Evolutionary conservation across 37 sponge, comb jelly and placozoan genomes (phyloP).

Genomic region (Cladorhizidae sp.): DNA sequence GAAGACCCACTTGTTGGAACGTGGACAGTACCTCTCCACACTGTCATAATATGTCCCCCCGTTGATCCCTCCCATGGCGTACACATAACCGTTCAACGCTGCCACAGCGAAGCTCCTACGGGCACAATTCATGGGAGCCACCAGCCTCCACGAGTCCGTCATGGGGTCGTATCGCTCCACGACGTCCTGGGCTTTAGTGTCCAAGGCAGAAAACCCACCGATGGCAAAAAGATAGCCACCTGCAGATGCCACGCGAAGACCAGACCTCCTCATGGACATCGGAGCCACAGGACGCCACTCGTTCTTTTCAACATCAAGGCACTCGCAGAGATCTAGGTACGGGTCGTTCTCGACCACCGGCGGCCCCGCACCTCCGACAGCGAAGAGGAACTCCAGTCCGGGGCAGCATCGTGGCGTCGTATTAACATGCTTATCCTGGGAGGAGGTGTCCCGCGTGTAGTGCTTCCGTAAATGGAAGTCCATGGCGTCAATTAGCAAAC

Average conservation of each 20-base stretch:
- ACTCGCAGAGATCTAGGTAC: conserved; percentile 72
- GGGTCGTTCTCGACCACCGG: conserved; percentile 61
- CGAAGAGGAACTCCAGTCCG: conserved; percentile 67
- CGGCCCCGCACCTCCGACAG: conserved; percentile 64
- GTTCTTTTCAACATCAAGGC: conserved; percentile 70
- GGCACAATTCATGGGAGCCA: conserved; percentile 80
- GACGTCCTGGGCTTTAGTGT: conserved; percentile 51
- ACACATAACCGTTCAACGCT: conserved; percentile 72
- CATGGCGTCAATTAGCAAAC: conserved; percentile 81
- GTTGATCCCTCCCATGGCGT: conserved; percentile 92
- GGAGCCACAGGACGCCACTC: conserved; percentile 70
- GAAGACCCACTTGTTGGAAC: conserved; percentile 69
- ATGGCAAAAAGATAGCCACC: conserved; percentile 86
- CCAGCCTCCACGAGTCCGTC: conserved; percentile 72
- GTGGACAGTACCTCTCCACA: conserved; percentile 87
- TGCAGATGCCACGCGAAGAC: conserved; percentile 85
- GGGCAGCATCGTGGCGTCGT: conserved; percentile 62
- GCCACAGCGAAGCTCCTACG: conserved; percentile 90
- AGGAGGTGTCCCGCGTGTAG: conserved; percentile 49
- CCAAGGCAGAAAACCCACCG: conserved; percentile 83
- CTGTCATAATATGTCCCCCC: conserved; percentile 78
- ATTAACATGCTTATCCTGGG: conserved; percentile 15
- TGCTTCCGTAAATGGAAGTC: conserved; percentile 74
- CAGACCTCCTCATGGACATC: conserved; percentile 76
- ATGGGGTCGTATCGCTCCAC: conserved; percentile 87